Evolutionary conservation across 1,140 invertebrate genomes (phyloP), one percentile per base, ranked within the genome.

Genomic region (Carposina sasakii): DNA sequence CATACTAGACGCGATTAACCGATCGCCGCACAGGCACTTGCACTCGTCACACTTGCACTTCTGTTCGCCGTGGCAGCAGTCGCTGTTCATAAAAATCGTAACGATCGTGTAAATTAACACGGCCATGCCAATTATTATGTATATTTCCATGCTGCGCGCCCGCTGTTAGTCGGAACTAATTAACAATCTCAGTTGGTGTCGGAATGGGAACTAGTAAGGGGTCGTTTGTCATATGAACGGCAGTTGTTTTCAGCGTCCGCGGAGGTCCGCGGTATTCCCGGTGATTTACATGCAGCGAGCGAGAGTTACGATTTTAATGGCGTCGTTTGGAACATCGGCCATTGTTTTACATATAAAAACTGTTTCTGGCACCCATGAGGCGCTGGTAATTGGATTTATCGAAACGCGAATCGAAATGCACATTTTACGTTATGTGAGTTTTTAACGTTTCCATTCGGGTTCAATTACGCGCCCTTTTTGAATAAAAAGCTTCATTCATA

Each of bases 21-120:
- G 10, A 21, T 9, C 10, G 2, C 50, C 30, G 36, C 57, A 71
- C n/a, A 73, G 54, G 48, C 54, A 59, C 42, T 60, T 60, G 59
- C 79, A 83, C 54, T 78, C 72, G 10, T 83, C 77, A 48, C 79
- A 83, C 19, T 59, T 47, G 47, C 77, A 83, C 60, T 71, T 75
- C 31, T 72, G 63, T 12, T 57, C 52, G 17, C 69, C 60, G 20
- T 59, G 67, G 68, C 76, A 83, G 44, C 74, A 76, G 34, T 70
- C 66, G n/a, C 72, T 68, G 52, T 75, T 81, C 16, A 75, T 21
- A 1, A 81, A 16, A 4, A 79, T 34, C 6, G 67, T 63, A 41
- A 79, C 51, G 8, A 81, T 49, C 19, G 63, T 63, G 54, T 83
- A 83, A 8, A 83, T 67, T 40, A 83, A 51, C 13, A 81, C 67